These are phyloP conservation scores for Macaria notata DNA, from an alignment of 2,888 invertebrate species.

Conservation along the genomic window DNA sequence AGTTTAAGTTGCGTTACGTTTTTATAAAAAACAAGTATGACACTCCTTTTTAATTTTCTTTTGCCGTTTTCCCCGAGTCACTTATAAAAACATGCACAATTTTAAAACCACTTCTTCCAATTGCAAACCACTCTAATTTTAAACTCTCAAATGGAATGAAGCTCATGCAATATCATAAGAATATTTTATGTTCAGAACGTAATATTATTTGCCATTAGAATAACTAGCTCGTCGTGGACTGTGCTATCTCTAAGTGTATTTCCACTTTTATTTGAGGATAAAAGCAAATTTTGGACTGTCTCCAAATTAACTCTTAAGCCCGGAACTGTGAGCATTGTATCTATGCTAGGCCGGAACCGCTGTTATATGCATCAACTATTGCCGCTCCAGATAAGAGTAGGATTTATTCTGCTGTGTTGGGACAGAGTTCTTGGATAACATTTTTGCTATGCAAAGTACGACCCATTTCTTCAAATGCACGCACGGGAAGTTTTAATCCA, in stretches of 20 bases:
- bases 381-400: conserved; percentile 32
- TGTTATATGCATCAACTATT: conserved; percentile 67
- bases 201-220: conserved; percentile 24
- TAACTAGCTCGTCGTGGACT: conserved; percentile 22
- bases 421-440: no score
- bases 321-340: conserved; percentile 36
- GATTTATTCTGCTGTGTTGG: conserved; percentile 6
- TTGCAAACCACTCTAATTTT: not conserved
- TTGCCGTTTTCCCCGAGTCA: no score
- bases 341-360: conserved; percentile 41
- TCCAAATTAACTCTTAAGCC: conserved; percentile 77
- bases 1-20: no score
- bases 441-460: no score
- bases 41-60: no score
- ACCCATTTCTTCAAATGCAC: no score
- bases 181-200: not conserved
- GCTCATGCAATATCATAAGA: conserved; percentile 1
- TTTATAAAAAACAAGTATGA: no score
- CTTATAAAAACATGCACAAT: not conserved
- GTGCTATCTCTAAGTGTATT: conserved; percentile 43
- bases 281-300: conserved; percentile 66
- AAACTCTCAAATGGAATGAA: not conserved
- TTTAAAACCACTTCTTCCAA: not conserved
- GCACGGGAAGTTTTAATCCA: no score
- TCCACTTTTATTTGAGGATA: conserved; percentile 66